Base-by-base conservation (phyloP, 2,797 vertebrate genomes). In the Galagoides demidoff region DNA sequence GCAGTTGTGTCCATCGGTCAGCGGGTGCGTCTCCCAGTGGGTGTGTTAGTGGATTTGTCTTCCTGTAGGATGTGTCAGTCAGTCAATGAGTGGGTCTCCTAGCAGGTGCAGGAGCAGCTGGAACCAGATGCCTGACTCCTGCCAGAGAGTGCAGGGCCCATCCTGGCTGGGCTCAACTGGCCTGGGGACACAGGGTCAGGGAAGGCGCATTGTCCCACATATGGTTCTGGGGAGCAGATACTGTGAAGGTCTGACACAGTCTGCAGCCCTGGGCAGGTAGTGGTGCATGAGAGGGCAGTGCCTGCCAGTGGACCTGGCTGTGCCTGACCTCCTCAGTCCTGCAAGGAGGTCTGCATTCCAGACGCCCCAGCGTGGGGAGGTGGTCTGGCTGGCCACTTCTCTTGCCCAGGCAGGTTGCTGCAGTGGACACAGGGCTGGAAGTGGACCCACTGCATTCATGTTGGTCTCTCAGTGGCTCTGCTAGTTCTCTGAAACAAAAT, bases 271-370 rank as follows among this genome's bases (percentile, higher is more conserved):
- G 43, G 74, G 31, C 19, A n/a, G 31, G 31, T 55, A 31, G 52
- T n/a, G 13, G 7, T 0, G 1, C 20, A 55, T n/a, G 52, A 43
- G 7, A 12, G 4, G 9, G 52, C n/a, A 16, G 49, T 14, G 31
- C 43, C 7, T 5, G 19, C 11, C 19, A 52, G 14, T 52, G 49
- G 49, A 52, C 49, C 49, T 52, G 49, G 49, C 49, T 52, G 49
- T 52, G 49, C 49, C 49, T 52, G 49, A 52, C 49, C 49, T 49
- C 45, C 45, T 52, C 49, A 52, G 14, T 52, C 49, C 49, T 52
- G 49, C 49, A 4, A 52, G 39, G 39, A 43, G 39, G 49, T 52
- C 49, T 52, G 14, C 49, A 52, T 52, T 16, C 49, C 14, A 52
- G 49, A 52, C 0, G 49, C 49, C 13, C 49, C 49, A 14, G 12